A percentile compares a stretch with the other conserved stretches of the same genome.
Conservation (phyloP, 2,888 invertebrate species). For the Pheosia gnoma region DNA sequence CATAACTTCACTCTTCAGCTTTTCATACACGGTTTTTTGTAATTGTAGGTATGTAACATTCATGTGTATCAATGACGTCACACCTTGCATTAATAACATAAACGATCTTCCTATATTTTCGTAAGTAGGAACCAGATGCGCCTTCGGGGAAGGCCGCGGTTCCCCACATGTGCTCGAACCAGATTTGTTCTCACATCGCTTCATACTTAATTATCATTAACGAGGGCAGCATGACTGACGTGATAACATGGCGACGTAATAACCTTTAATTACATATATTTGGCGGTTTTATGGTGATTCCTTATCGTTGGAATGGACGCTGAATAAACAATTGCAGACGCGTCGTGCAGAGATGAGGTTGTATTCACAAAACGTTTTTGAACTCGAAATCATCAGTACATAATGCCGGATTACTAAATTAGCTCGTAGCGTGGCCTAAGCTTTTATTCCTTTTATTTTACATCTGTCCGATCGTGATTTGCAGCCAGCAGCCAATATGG, state of each 20-base stretch:
- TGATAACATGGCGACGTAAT: constrained; percentile 30
- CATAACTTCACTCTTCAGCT: too few species aligned
- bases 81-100: background rate
- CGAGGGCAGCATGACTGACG: constrained; percentile 39
- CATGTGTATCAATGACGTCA: too few species aligned
- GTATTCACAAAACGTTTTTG: too few species aligned
- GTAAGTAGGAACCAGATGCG: background rate
- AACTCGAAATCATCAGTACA: too few species aligned
- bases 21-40: too few species aligned
- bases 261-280: constrained; percentile 24
- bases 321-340: constrained; percentile 15
- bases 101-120: background rate
- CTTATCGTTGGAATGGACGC: constrained; percentile 17
- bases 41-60: too few species aligned
- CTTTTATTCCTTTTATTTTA: constrained; percentile 11
- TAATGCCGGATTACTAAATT: too few species aligned
- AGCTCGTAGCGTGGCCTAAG: too few species aligned
- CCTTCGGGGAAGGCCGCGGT: background rate
- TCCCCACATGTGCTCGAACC: constrained; percentile 7
- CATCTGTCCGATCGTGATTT: constrained; percentile 30
- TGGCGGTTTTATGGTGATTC: constrained; percentile 26
- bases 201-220: constrained; percentile 42
- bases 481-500: background rate
- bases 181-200: constrained; percentile 10
- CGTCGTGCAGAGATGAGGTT: background rate